phyloP scores from a whole-genome alignment of 92 coral and sea anemone species.

The Bergia sp. region DNA sequence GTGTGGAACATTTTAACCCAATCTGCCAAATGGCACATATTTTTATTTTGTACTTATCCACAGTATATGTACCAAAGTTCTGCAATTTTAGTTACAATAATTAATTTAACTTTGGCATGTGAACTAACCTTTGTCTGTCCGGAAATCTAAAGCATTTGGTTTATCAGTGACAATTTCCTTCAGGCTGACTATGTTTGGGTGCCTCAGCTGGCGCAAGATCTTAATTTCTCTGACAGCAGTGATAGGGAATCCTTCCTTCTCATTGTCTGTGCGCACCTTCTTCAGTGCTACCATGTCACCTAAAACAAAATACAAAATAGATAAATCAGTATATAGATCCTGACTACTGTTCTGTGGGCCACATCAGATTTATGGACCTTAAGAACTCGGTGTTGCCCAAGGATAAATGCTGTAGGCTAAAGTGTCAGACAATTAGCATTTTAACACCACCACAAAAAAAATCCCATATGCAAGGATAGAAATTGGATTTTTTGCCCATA shows the following conservation, averaged over 20 bases:
- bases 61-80: background rate
- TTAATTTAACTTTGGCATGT: background rate
- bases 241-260: constrained; percentile 99
- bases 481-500: too few species aligned
- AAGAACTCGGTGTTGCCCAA: too few species aligned
- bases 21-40: too few species aligned
- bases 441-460: too few species aligned
- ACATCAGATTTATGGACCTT: too few species aligned
- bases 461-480: too few species aligned
- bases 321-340: background rate
- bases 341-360: too few species aligned
- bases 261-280: constrained; percentile 97
- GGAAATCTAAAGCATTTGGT: constrained; percentile 95
- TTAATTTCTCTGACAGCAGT: constrained; percentile 99
- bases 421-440: too few species aligned
- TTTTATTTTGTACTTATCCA: too few species aligned
- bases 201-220: constrained; percentile 92
- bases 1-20: too few species aligned
- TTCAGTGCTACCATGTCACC: constrained; percentile 97
- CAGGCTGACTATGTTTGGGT: constrained; percentile 92
- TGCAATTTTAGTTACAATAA: background rate
- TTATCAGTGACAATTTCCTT: constrained; percentile 99
- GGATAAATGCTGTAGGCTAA: too few species aligned
- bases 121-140: constrained; percentile 91
- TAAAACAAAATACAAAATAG: constrained; percentile 1